These are phyloP conservation scores for Smutsia temminckii DNA, from an alignment of 2,797 vertebrate genomes.

Conservation along the genomic window DNA sequence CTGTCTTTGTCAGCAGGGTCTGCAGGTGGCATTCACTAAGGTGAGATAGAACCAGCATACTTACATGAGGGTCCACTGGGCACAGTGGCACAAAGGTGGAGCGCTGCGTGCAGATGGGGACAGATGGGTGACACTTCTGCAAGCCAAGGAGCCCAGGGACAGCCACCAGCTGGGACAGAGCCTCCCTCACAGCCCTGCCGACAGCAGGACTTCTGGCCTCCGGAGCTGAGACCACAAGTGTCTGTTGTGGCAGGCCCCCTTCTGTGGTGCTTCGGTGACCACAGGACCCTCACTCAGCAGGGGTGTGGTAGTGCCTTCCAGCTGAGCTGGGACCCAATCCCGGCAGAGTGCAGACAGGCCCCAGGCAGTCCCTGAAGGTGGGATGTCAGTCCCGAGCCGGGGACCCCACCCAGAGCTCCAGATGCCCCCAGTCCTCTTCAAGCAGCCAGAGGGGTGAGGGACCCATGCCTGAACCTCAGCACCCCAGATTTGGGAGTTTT, in stretches of 20 bases:
- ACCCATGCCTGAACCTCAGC: not conserved
- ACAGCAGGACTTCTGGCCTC: not conserved
- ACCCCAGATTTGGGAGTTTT: accelerated
- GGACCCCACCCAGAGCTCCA: not conserved
- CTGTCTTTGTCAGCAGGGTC: accelerated
- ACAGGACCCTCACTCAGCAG: not conserved
- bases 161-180: accelerated
- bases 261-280: not conserved
- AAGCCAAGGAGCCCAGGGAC: accelerated
- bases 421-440: not conserved
- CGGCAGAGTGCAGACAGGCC: not conserved
- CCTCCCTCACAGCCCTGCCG: not conserved
- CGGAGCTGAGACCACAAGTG: not conserved
- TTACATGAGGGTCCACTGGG: too few relatives aligned
- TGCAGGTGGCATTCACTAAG: accelerated
- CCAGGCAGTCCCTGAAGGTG: accelerated
- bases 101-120: accelerated
- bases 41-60: too few relatives aligned
- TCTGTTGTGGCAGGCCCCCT: accelerated
- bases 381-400: not conserved
- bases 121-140: accelerated
- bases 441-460: accelerated
- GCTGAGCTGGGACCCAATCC: not conserved
- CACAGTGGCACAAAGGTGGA: accelerated
- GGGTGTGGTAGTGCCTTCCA: not conserved